These are phyloP conservation scores for Hyles vespertilio DNA, from an alignment of 1,140 invertebrate genomes.

Conservation along the genomic window DNA sequence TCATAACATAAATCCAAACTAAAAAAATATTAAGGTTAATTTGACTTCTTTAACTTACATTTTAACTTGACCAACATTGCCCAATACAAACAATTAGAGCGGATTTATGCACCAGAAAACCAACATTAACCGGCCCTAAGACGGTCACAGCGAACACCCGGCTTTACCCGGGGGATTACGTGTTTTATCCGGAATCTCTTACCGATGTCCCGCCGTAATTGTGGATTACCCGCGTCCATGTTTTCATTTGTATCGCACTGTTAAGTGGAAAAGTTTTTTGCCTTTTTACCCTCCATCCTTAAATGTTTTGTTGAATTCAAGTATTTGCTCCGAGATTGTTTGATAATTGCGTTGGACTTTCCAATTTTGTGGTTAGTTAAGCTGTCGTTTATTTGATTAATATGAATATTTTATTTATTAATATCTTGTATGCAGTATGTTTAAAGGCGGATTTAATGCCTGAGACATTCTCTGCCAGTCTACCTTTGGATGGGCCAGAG, in stretches of 20 bases:
- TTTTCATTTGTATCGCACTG: conserved; percentile 42
- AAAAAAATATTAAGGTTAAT: not conserved
- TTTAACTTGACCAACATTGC: not conserved
- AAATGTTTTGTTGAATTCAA: no score
- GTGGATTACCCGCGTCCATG: conserved; percentile 49
- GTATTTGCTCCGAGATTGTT: not conserved
- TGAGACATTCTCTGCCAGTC: no score
- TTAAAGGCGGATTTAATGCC: no score
- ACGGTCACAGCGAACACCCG: conserved; percentile 12
- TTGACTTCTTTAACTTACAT: no score
- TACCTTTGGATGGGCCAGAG: no score
- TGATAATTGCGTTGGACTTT: not conserved
- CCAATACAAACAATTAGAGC: conserved; percentile 2
- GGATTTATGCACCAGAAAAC: not conserved
- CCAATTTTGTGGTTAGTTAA: no score
- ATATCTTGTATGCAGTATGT: no score
- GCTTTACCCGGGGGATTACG: conserved; percentile 41
- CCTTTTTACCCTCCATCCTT: no score
- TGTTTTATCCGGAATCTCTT: conserved; percentile 53
- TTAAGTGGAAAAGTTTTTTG: conserved; percentile 7
- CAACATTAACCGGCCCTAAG: no score
- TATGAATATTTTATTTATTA: no score
- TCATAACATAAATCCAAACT: not conserved
- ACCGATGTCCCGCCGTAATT: conserved; percentile 55
- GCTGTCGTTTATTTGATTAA: no score